Evolutionary conservation across 2,888 invertebrate species (phyloP).

Genomic region (Lepidocyrtinus sp.): DNA sequence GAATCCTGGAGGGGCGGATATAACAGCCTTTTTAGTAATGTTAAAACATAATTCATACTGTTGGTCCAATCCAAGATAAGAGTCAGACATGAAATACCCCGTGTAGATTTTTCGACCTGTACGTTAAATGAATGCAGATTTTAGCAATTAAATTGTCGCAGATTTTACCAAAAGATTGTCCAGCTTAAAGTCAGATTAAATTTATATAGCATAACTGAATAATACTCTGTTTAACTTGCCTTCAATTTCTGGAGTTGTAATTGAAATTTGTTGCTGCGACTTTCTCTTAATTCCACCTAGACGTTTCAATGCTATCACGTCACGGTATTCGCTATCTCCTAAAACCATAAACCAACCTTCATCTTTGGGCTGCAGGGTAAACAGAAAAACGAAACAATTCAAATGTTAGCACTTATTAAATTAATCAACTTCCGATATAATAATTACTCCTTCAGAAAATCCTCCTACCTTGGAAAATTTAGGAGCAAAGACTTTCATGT

Average conservation of each 20-base stretch:
- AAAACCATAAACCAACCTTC: constrained; percentile 96
- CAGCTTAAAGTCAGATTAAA: too few species aligned
- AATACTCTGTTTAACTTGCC: too few species aligned
- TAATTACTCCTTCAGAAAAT: background rate
- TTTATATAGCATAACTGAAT: too few species aligned
- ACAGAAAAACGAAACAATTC: background rate
- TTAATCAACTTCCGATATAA: background rate
- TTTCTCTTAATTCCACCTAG: constrained; percentile 74
- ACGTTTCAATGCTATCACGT: constrained; percentile 88
- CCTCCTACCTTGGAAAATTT: constrained; percentile 82
- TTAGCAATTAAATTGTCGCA: too few species aligned
- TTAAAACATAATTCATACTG: constrained; percentile 79
- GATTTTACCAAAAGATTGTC: too few species aligned
- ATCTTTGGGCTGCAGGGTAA: constrained; percentile 77
- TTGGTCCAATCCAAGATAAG: constrained; percentile 94
- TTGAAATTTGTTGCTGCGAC: constrained; percentile 60
- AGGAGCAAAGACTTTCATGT: constrained; percentile 82
- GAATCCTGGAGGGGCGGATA: constrained; percentile 59
- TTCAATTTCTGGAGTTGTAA: constrained; percentile 60
- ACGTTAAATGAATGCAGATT: too few species aligned
- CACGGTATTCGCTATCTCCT: constrained; percentile 80
- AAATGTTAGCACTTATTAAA: background rate
- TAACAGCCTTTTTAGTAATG: constrained; percentile 68
- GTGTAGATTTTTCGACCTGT: constrained; percentile 84
- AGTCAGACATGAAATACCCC: constrained; percentile 91